Conservation (phyloP, 1,140 invertebrate species). For the Riptortus pedestris region DNA sequence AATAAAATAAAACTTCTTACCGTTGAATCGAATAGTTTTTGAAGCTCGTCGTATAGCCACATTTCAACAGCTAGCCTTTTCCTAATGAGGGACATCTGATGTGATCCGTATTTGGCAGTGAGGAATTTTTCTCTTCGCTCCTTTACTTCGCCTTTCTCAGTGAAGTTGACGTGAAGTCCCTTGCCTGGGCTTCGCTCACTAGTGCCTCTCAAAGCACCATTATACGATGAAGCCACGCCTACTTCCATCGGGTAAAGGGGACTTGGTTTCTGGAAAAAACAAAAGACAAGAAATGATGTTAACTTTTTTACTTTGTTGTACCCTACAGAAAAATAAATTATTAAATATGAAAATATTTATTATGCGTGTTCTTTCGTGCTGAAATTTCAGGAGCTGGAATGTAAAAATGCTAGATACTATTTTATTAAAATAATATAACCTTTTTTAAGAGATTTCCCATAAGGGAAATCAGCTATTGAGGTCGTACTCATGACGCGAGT, state of each 20-base stretch:
- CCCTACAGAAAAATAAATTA: too few species aligned
- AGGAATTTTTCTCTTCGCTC: constrained; percentile 85
- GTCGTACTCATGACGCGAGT: too few species aligned
- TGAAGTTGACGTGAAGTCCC: constrained; percentile 78
- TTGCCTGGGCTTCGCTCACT: constrained; percentile 62
- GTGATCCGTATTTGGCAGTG: constrained; percentile 90
- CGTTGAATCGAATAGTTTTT: constrained; percentile 73
- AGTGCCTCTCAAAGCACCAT: constrained; percentile 29
- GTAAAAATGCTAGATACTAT: too few species aligned
- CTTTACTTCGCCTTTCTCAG: constrained; percentile 73
- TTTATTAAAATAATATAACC: too few species aligned
- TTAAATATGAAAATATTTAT: too few species aligned
- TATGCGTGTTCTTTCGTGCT: too few species aligned
- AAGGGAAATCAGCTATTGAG: too few species aligned
- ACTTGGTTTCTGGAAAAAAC: constrained; percentile 14
- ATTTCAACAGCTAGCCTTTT: constrained; percentile 90
- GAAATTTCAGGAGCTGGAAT: too few species aligned
- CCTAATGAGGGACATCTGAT: constrained; percentile 92
- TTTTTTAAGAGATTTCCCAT: too few species aligned
- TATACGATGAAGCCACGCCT: constrained; percentile 22
- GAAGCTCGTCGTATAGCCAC: constrained; percentile 92
- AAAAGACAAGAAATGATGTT: too few species aligned
- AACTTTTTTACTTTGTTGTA: too few species aligned
- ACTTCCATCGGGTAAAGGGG: constrained; percentile 23
- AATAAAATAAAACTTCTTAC: too few species aligned